A percentile compares a stretch with the other conserved stretches of the same genome.
These are phyloP conservation scores for Albula glossodonta DNA, from an alignment of 2,113 vertebrate genomes.

Conservation along the genomic window DNA sequence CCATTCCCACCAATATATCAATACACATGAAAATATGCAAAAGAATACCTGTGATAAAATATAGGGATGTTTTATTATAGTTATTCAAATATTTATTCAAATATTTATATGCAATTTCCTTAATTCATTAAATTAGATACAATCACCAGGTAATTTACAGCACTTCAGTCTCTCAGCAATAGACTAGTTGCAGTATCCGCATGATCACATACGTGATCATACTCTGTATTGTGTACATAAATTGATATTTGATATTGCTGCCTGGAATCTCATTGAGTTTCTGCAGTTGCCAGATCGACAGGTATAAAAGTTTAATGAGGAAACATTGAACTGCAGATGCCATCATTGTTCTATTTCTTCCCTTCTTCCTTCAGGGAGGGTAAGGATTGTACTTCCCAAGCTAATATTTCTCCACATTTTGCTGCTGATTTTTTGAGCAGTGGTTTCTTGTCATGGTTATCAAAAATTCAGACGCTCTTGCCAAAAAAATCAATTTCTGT, in stretches of 20 bases:
- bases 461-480: constrained; percentile 21
- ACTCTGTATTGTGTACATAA: constrained; percentile 75
- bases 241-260: constrained; percentile 71
- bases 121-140: neutral
- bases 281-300: constrained; percentile 64
- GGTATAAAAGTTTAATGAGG: constrained; percentile 76
- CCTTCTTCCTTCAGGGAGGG: constrained; percentile 33
- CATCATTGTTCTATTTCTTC: constrained; percentile 54
- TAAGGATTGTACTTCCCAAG: constrained; percentile 39
- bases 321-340: constrained; percentile 67
- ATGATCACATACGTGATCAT: constrained; percentile 49
- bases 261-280: constrained; percentile 65
- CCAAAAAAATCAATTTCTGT: constrained; percentile 18
- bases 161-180: neutral
- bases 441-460: constrained; percentile 21
- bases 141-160: constrained; percentile 2
- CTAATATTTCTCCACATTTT: constrained; percentile 14
- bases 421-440: constrained; percentile 30
- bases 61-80: neutral
- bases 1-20: no score
- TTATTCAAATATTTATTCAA: no score
- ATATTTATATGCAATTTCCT: neutral
- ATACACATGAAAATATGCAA: neutral
- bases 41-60: neutral
- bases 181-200: constrained; percentile 32